Base-by-base conservation (phyloP, 2,888 invertebrate genomes). In the Calephelis perditalis region DNA sequence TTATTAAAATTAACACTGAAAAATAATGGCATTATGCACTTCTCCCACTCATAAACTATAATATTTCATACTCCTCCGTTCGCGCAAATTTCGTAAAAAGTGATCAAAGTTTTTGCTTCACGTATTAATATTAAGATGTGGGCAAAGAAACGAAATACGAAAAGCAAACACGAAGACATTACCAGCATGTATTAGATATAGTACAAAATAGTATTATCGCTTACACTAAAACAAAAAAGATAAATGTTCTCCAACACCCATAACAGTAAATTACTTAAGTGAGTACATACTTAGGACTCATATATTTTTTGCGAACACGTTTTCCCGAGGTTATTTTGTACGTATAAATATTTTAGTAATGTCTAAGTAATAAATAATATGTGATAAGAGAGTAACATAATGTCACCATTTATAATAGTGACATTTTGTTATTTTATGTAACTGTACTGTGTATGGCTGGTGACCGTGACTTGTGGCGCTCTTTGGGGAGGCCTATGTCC, bases 181-280 rank as follows among this genome's bases (percentile, higher is more conserved):
- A 26, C 3, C 15, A 15, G 15, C 8, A 47, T 47, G 47, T 26
- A 12, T 47, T 15, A 47, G 47, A 47, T 15, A 26, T 26, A 40
- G 15, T 9, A 49, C 26, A 49, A 5, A 49, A 49, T 49, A 49
- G 26, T 49, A 9, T 49, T 49, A 49, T 49, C 49, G 15, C 8
- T 49, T 49, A 49, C 9, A 49, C n/a, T 49, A 26, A 49, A 49
- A 49, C 49, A 49, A 15, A 4, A 26, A 26, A 49, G 49, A 49
- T 49, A 49, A 49, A 49, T 49, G 49, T 9, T 15, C 26, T 15
- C 49, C 26, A 49, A 49, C 12, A 26, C 49, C 49, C 49, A 49
- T 49, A 49, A 49, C 49, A 26, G 49, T 49, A 49, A 15, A 49
- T 49, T 49, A 49, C 15, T 49, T 49, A 49, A 49, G 49, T 49